These are phyloP conservation scores for Acholoe squamosa DNA, from an alignment of 2,888 invertebrate genomes.

Conservation along the genomic window DNA sequence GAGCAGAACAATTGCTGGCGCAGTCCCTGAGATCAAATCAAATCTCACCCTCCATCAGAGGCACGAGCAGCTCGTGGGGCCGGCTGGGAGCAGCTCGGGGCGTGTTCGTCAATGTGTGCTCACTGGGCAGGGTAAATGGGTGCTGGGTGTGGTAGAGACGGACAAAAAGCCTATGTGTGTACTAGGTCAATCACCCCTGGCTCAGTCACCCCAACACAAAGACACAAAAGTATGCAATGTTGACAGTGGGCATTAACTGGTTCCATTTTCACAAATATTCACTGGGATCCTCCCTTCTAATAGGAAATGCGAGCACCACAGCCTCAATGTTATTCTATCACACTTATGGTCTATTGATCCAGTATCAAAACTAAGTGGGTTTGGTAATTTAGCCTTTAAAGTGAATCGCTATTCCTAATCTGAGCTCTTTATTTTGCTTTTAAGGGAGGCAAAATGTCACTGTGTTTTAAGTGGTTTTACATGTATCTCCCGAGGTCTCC, in stretches of 20 bases:
- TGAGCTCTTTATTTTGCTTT: neutral
- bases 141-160: neutral
- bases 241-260: neutral
- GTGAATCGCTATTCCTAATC: neutral
- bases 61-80: neutral
- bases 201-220: neutral
- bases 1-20: constrained; percentile 34
- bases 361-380: neutral
- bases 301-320: neutral
- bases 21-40: constrained; percentile 43
- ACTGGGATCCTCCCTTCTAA: neutral
- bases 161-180: neutral
- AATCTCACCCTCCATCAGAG: constrained; percentile 28
- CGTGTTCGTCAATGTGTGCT: constrained; percentile 17
- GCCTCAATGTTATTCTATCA: neutral
- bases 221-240: neutral
- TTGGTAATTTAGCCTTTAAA: neutral
- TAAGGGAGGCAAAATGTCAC: neutral
- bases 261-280: neutral
- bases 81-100: neutral
- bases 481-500: neutral
- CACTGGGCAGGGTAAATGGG: neutral
- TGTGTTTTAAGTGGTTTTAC: constrained; percentile 22
- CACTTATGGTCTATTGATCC: neutral
- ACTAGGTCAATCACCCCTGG: neutral